These are phyloP conservation scores for Ceraclea dissimilis DNA, from an alignment of 2,888 invertebrate species.

Conservation along the genomic window DNA sequence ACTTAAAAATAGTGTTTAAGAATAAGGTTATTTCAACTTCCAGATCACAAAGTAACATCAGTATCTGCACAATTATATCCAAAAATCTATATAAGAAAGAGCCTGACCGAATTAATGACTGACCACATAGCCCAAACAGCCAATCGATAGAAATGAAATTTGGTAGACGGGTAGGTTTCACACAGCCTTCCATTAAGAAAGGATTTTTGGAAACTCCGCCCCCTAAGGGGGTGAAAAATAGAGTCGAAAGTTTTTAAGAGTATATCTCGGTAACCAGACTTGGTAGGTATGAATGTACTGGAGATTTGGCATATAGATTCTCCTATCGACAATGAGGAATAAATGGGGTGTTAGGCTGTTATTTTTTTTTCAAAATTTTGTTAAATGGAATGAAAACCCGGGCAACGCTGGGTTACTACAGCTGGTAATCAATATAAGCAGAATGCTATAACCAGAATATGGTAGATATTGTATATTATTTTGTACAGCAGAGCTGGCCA, in stretches of 20 bases:
- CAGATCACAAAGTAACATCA: too few relatives aligned
- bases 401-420: too few relatives aligned
- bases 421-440: too few relatives aligned
- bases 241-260: not conserved
- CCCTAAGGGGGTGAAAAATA: slow-evolving; percentile 2
- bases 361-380: not conserved
- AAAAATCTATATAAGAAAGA: not conserved
- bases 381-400: not conserved
- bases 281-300: not conserved
- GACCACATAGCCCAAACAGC: not conserved
- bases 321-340: too few relatives aligned
- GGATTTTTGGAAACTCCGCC: not conserved
- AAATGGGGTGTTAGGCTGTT: not conserved
- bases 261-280: slow-evolving; percentile 2
- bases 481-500: too few relatives aligned
- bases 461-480: too few relatives aligned
- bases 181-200: slow-evolving; percentile 1
- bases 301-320: not conserved
- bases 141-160: not conserved
- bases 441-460: too few relatives aligned
- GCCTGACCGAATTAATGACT: not conserved
- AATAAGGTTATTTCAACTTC: too few relatives aligned
- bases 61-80: too few relatives aligned
- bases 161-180: not conserved
- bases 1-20: too few relatives aligned